Evolutionary conservation across 2,797 vertebrate genomes (phyloP), one percentile per base, ranked within the genome.

Genomic region (Alectoris magna): DNA sequence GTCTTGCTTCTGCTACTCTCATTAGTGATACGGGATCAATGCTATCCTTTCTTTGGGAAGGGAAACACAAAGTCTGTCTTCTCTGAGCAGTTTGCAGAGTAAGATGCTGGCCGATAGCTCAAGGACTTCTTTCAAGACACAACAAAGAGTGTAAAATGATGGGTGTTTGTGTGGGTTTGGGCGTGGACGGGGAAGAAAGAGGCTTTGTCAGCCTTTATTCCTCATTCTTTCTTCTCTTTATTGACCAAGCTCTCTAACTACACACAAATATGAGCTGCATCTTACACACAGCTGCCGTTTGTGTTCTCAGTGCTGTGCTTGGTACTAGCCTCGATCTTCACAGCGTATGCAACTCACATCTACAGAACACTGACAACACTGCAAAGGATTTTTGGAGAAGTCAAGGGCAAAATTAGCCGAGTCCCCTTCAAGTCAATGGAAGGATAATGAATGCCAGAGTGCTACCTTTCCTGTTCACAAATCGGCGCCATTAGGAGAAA

Each of bases 401-500:
- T 66, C 88, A 90, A 91, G 51, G 68, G 12, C 70, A 93, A 93
- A 78, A 76, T 48, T 44, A 93, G 39, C 71, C 51, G 46, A 90
- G 70, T 51, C 14, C 29, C 44, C 26, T 84, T 90, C 68, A 70
- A 78, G 78, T 76, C 64, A 70, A 68, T 82, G 91, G 66, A 78
- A 91, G 4, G 29, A 70, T 67, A 93, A 82, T 72, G 39, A 87
- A 75, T 48, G 51, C 46, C 14, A 1, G 80, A 78, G 69, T 78
- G 55, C 63, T n/a, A 69, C 6, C 14, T n/a, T 49, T n/a, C 29
- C 48, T 56, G 49, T 17, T 88, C 56, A 48, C 68, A 84, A 79
- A 84, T 15, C n/a, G 84, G 56, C 84, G 78, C 74, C 60, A 87
- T 95, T 92, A 95, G 39, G 44, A 56, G 68, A 87, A 88, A 68